Evolutionary conservation across 2,113 vertebrate species (phyloP), one percentile per base, ranked within the genome.

Genomic region (Heterotilapia buettikoferi): DNA sequence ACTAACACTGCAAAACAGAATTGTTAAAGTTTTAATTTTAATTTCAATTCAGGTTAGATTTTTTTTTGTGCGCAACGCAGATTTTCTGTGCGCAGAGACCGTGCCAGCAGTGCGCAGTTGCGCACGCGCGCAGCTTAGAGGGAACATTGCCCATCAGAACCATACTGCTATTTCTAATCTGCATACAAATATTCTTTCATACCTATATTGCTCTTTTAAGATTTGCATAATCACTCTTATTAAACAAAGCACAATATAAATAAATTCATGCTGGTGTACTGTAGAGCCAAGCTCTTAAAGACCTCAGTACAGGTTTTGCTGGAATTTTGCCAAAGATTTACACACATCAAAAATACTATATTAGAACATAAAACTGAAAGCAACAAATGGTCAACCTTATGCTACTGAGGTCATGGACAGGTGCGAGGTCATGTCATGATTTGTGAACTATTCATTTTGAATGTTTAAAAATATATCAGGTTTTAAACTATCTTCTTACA

Each of bases 401-500:
- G 59, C 59, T 63, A 33, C 59, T 63, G 59, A 63, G 9, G 59
- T 63, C 59, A 45, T 26, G 66, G 66, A 43, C 66, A 71, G 14
- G 21, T 45, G 21, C 1, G 2, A 43, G 63, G 36, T 40, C 36
- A 40, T 68, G 63, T 68, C 10, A 7, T 38, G 33, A 38, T 0
- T 73, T 76, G 3, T 19, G 13, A 47, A 29, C 40, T 47, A 29
- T 76, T 26, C 21, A 29, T 73, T 73, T 45, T 18, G 21, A 76
- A 76, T 47, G 71, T 7, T 50, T 78, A 19, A 76, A 73, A 76
- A 26, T 26, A 26, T 47, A 24, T 76, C 0, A 11, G 21, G 16
- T 76, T 76, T 29, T 29, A 21, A 73, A 5, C 83, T 33, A 89
- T 90, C 61, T 90, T 53, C 38, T 91, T 21, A 85, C 50, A 14